Conservation (phyloP, 2,797 vertebrate species). For the Typhlichthys eigenmanni region DNA sequence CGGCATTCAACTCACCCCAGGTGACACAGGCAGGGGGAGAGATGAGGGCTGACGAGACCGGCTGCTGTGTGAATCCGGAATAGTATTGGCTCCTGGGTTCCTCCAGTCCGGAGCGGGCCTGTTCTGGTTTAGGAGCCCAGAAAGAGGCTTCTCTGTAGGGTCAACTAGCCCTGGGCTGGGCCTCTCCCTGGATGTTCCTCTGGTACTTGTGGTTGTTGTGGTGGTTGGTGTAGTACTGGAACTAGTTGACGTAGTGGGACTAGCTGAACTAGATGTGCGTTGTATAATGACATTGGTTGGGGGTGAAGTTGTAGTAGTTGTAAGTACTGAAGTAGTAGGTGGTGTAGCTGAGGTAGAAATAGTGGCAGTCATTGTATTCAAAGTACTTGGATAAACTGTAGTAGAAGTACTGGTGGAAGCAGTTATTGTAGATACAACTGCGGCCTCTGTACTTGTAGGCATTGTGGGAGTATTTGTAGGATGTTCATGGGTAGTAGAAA, state of each 20-base stretch:
- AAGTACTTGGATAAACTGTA: constrained; percentile 4
- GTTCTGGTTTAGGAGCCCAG: constrained; percentile 45
- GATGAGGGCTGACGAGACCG: constrained; percentile 42
- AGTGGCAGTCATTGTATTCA: constrained; percentile 1
- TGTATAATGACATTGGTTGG: constrained; percentile 25
- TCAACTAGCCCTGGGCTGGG: constrained; percentile 20
- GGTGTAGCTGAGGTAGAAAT: constrained; percentile 6
- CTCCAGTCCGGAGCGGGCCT: constrained; percentile 64
- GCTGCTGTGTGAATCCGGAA: constrained; percentile 77
- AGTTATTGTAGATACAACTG: constrained; percentile 4
- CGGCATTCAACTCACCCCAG: constrained; percentile 57
- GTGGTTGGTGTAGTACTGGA: constrained; percentile 25
- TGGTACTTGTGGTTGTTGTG: constrained; percentile 36
- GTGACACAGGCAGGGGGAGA: constrained; percentile 42
- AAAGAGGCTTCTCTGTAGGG: constrained; percentile 35
- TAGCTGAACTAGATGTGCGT: constrained; percentile 16
- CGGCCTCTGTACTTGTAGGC: neutral
- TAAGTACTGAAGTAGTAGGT: constrained; percentile 9
- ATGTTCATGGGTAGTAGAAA: constrained; percentile 5
- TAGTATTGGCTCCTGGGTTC: constrained; percentile 70
- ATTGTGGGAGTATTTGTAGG: constrained; percentile 3
- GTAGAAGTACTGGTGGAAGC: constrained; percentile 8
- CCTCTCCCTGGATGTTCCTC: constrained; percentile 42
- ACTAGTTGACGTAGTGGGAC: constrained; percentile 3
- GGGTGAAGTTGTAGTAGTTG: constrained; percentile 25